Percentiles rank a stretch among this genome's conserved stretches.
Conservation (phyloP, 2,797 vertebrate genomes). For the Anguilla megastoma region DNA sequence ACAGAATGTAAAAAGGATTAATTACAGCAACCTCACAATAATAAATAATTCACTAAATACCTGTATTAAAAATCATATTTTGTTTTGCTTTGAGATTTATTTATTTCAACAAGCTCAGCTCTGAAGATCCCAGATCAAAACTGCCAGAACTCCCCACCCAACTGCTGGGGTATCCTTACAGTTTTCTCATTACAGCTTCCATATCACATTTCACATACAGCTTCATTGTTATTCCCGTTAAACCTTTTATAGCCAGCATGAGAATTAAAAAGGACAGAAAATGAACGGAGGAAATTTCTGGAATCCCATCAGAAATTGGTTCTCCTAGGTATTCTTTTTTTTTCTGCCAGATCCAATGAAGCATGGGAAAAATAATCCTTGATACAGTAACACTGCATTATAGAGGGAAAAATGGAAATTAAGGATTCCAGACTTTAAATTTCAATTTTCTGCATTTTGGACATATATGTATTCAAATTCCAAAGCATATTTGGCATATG, state of each 20-base stretch:
- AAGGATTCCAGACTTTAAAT: constrained; percentile 82
- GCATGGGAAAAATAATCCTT: neutral
- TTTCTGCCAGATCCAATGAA: neutral
- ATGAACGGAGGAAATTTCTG: neutral
- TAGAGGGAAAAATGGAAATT: constrained; percentile 60
- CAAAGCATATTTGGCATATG: constrained; percentile 86
- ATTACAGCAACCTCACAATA: too few relatives aligned
- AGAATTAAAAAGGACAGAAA: constrained; percentile 16
- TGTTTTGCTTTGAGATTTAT: neutral
- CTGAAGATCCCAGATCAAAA: neutral
- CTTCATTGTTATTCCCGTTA: neutral
- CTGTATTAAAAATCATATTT: too few relatives aligned
- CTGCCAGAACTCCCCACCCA: neutral
- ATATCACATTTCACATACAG: too few relatives aligned
- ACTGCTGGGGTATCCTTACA: neutral
- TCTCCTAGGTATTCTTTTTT: neutral
- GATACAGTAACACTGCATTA: constrained; percentile 13
- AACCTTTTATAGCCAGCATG: constrained; percentile 18
- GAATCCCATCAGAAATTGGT: constrained; percentile 5
- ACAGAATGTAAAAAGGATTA: too few relatives aligned
- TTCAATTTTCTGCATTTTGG: constrained; percentile 89
- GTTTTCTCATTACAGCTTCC: neutral
- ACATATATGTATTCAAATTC: constrained; percentile 88
- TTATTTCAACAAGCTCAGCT: too few relatives aligned
- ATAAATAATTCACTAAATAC: too few relatives aligned